Percentiles rank a stretch among this genome's conserved stretches.
phyloP scores from a whole-genome alignment of 2,113 vertebrate genomes.

The Bubo blakistoni region DNA sequence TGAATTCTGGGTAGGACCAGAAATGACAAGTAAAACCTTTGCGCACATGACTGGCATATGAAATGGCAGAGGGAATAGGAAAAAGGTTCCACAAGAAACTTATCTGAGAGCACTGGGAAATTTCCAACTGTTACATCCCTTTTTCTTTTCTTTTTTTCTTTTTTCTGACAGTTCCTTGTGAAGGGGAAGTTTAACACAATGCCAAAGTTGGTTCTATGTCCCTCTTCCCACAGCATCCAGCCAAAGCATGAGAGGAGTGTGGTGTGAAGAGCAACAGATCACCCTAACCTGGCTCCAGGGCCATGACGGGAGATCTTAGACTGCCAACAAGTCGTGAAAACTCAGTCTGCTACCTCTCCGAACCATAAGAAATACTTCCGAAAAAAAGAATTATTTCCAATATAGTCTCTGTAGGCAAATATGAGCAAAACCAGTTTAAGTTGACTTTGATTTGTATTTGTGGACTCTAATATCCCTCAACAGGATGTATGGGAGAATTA shows the following conservation, averaged over 20 bases:
- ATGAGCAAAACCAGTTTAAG: neutral
- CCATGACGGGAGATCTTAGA: neutral
- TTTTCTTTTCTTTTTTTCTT: too few relatives aligned
- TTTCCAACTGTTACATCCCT: neutral
- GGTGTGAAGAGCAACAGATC: neutral
- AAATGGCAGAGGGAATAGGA: neutral
- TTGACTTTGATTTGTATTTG: neutral
- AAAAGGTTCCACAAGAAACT: neutral
- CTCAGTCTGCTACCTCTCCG: neutral
- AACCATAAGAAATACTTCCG: neutral
- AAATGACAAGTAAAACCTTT: neutral
- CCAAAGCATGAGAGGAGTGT: neutral
- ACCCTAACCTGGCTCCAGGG: neutral
- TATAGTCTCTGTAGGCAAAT: neutral
- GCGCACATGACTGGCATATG: neutral
- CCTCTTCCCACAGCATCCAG: neutral
- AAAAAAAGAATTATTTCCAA: neutral
- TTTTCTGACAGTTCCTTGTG: neutral
- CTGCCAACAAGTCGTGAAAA: neutral
- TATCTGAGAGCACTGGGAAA: neutral
- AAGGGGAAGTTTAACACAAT: neutral
- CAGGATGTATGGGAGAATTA: neutral
- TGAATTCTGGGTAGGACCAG: conserved; percentile 52
- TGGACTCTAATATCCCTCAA: neutral
- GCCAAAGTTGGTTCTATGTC: neutral